phyloP scores from a whole-genome alignment of 1,140 invertebrate species.

The Brachionus calyciflorus region DNA sequence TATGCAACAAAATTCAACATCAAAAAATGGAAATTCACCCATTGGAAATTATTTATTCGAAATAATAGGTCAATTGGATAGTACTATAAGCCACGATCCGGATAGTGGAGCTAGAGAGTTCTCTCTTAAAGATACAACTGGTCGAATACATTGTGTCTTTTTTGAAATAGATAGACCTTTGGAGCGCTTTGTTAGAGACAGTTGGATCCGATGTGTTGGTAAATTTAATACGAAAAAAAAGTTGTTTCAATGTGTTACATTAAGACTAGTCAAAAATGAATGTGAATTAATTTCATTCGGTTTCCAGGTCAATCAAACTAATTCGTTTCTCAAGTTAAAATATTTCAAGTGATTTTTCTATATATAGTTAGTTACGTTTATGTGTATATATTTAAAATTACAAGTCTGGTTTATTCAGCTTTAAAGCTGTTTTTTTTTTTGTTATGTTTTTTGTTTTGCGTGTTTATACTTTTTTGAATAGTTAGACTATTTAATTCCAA shows the following conservation, averaged over 20 bases:
- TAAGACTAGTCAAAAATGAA: not conserved
- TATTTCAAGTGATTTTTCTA: not conserved
- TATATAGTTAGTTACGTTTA: not conserved
- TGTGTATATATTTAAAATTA: too few species aligned
- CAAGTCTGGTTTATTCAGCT: too few species aligned
- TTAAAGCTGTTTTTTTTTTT: too few species aligned
- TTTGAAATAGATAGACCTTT: constrained; percentile 24
- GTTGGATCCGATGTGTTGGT: constrained; percentile 24
- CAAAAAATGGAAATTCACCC: not conserved
- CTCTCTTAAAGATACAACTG: constrained; percentile 10
- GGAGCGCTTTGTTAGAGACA: not conserved
- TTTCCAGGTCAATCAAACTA: constrained; percentile 4
- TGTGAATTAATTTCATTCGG: constrained; percentile 20
- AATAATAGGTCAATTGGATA: constrained; percentile 35
- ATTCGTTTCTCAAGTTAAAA: not conserved
- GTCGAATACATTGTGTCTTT: constrained; percentile 33
- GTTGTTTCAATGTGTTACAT: constrained; percentile 29
- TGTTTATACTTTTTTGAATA: too few species aligned
- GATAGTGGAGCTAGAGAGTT: constrained; percentile 10
- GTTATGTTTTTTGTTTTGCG: too few species aligned
- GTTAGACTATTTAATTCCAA: too few species aligned
- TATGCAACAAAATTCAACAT: not conserved
- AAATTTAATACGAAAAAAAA: constrained; percentile 22
- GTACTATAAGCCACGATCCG: not conserved
- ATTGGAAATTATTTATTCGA: constrained; percentile 10